Evolutionary conservation across 2,888 invertebrate genomes (phyloP), one percentile per base, ranked within the genome.

Genomic region (Sisyra nigra): DNA sequence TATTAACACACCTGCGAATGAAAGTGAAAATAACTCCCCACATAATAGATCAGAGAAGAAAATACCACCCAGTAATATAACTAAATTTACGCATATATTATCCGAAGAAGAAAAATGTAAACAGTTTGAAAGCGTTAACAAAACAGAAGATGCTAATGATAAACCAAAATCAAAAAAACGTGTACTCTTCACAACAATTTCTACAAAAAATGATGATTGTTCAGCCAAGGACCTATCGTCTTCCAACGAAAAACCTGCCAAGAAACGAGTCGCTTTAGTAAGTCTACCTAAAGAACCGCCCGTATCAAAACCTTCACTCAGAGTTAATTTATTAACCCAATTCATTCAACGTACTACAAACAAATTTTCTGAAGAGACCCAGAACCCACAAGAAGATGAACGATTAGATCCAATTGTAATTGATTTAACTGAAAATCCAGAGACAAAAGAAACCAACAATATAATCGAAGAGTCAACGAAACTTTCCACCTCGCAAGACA

Each of bases 51-150:
- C 14, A 13, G 17, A 35, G 11, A 35, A 35, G 13, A 42, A 34
- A 14, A 44, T 24, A 24, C 24, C 24, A 24, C 24, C 24, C 24
- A 24, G 7, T 44, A 48, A 47, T 19, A 59, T 59, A 39, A 57
- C 54, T 8, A 59, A 60, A 47, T 61, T 58, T 45, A 56, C 59
- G 9, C 59, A 60, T 48, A 51, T 55, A 7, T 34, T 60, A 29
- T 53, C 57, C 2, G 50, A 54, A 24, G 57, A 57, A 35, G 57
- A 59, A 40, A 53, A 53, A 41, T 46, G 51, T 7, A 50, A 53
- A 42, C 53, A 54, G 46, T 50, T 55, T 32, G 44, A 2, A 11
- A n/a, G 15, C 17, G 37, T 8, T 7, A 14, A 2, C 13, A 13
- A n/a, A 19, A 13, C 18, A 3, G 19, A 11, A 9, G n/a, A 24